Conservation (phyloP, 1,140 invertebrate species). For the Drosophila mayri region DNA sequence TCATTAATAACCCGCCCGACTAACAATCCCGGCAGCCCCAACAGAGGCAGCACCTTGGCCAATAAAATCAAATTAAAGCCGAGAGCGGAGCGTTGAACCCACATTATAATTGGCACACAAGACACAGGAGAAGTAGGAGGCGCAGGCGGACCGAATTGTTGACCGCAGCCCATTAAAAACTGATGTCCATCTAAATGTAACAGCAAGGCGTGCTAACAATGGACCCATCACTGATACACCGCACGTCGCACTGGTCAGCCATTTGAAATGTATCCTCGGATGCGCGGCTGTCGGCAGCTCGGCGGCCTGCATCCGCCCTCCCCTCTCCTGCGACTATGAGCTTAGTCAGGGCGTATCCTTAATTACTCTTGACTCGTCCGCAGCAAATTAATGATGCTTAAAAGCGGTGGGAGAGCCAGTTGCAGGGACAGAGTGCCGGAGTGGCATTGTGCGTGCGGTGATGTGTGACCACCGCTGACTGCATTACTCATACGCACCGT, state of each 20-base stretch:
- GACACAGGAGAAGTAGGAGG: background rate
- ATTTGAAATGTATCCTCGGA: constrained; percentile 43
- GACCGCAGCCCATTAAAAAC: constrained; percentile 74
- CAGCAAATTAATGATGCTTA: constrained; percentile 75
- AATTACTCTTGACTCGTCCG: constrained; percentile 70
- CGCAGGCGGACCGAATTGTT: constrained; percentile 9
- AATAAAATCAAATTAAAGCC: constrained; percentile 78
- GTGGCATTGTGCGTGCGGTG: constrained; percentile 28
- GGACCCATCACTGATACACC: constrained; percentile 22
- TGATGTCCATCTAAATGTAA: constrained; percentile 24
- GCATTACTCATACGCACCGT: constrained; percentile 74
- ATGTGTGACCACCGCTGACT: constrained; percentile 48
- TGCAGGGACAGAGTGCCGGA: constrained; percentile 5
- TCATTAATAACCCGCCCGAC: constrained; percentile 67
- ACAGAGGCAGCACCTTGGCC: constrained; percentile 58
- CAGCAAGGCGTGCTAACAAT: constrained; percentile 41
- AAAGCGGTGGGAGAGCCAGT: constrained; percentile 38
- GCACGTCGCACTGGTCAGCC: constrained; percentile 20
- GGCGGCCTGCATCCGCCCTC: constrained; percentile 19
- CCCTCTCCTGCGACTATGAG: constrained; percentile 24
- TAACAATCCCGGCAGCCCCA: constrained; percentile 25
- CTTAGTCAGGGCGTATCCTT: constrained; percentile 45
- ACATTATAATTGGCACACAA: constrained; percentile 38
- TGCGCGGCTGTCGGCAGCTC: constrained; percentile 22
- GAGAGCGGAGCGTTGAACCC: constrained; percentile 29